phyloP scores from a whole-genome alignment of 2,797 vertebrate species.

The Diplodus sargus region DNA sequence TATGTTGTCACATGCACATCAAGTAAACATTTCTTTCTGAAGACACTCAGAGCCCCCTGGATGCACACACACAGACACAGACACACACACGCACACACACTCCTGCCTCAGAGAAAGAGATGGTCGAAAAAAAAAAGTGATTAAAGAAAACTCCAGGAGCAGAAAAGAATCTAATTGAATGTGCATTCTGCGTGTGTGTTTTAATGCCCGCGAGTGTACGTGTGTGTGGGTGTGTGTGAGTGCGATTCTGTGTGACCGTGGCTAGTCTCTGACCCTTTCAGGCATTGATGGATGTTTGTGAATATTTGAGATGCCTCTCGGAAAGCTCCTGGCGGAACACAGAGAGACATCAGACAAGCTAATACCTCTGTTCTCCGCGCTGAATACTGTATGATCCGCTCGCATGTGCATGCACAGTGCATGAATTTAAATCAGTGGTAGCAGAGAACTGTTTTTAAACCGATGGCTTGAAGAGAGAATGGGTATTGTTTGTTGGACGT shows the following conservation, averaged over 20 bases:
- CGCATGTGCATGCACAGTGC: slow-evolving; percentile 20
- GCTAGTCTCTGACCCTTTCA: slow-evolving; percentile 60
- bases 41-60: background rate
- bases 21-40: background rate
- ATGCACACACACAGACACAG: background rate
- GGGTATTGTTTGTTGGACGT: slow-evolving; percentile 29
- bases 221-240: slow-evolving; percentile 8
- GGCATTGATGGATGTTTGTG: slow-evolving; percentile 71
- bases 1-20: background rate
- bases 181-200: slow-evolving; percentile 13
- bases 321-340: slow-evolving; percentile 66
- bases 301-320: slow-evolving; percentile 71
- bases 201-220: background rate
- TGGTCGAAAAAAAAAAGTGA: slow-evolving; percentile 23
- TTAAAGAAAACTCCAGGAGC: slow-evolving; percentile 39
- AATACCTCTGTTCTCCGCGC: slow-evolving; percentile 62
- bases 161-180: slow-evolving; percentile 27
- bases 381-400: slow-evolving; percentile 58
- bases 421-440: slow-evolving; percentile 62
- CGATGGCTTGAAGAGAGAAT: slow-evolving; percentile 8
- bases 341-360: slow-evolving; percentile 62
- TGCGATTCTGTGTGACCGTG: slow-evolving; percentile 23
- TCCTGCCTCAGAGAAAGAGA: slow-evolving; percentile 19
- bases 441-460: slow-evolving; percentile 22
- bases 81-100: slow-evolving; percentile 1